Conservation (phyloP, 1,140 invertebrate species). For the Drosophila orena region DNA sequence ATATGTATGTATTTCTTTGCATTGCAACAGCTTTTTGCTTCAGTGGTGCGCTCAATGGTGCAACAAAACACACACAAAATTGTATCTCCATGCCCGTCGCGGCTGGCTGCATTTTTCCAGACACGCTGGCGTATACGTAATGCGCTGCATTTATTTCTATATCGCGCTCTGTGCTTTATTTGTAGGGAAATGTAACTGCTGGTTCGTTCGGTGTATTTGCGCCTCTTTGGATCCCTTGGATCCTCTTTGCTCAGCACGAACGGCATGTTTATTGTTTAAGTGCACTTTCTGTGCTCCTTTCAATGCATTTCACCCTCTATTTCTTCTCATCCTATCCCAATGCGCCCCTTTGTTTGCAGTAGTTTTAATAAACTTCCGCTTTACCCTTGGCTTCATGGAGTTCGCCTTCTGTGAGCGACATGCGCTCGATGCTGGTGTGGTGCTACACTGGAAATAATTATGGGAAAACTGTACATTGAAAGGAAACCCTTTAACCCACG, state of each 20-base stretch:
- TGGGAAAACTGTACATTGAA: neutral
- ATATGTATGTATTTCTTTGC: neutral
- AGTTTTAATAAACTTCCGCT: conserved; percentile 81
- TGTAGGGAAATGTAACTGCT: conserved; percentile 50
- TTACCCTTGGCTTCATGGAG: conserved; percentile 68
- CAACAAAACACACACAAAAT: conserved; percentile 75
- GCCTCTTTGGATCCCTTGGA: conserved; percentile 3
- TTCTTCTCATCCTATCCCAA: conserved; percentile 26
- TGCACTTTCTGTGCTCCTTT: conserved; percentile 47
- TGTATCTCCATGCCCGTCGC: conserved; percentile 53
- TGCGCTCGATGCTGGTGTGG: conserved; percentile 48
- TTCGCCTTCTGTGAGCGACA: conserved; percentile 47
- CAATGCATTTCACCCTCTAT: conserved; percentile 36
- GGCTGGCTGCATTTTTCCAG: conserved; percentile 50
- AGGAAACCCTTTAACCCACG: too few relatives aligned
- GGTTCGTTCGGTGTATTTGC: conserved; percentile 17
- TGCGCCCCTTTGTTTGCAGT: conserved; percentile 52
- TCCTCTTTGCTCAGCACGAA: conserved; percentile 45
- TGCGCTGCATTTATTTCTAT: conserved; percentile 51
- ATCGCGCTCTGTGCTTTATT: conserved; percentile 25
- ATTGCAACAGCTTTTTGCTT: conserved; percentile 58
- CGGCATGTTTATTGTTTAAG: conserved; percentile 59
- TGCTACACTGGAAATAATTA: neutral
- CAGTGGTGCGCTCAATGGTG: conserved; percentile 77
- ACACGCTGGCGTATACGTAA: conserved; percentile 59